These are phyloP conservation scores for Corythoichthys haematopterus DNA, from an alignment of 2,113 vertebrate species.

Conservation along the genomic window DNA sequence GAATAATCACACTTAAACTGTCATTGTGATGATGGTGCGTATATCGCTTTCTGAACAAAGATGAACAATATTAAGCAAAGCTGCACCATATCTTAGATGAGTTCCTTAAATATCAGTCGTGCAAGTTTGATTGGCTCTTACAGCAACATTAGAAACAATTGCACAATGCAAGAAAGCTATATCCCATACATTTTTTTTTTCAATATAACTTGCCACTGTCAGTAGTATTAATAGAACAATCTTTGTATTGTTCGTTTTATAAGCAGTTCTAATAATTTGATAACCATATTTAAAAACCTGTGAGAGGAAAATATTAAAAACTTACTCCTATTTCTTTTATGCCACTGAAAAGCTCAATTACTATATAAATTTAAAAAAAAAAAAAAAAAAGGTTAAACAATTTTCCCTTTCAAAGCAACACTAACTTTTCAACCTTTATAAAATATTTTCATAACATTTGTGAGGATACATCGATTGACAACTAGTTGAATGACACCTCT, in stretches of 20 bases:
- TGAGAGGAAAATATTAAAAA: too few species aligned
- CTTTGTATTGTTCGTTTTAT: neutral
- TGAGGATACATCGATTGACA: too few species aligned
- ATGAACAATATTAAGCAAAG: slow-evolving; percentile 3
- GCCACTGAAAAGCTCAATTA: too few species aligned
- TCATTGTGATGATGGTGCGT: neutral
- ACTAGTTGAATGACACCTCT: too few species aligned
- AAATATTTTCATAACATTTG: too few species aligned
- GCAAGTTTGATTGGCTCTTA: neutral
- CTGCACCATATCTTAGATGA: neutral
- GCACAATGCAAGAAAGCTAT: neutral
- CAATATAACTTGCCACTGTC: neutral
- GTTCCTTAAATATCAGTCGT: neutral
- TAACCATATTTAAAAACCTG: too few species aligned
- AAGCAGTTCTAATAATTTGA: neutral
- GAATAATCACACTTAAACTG: neutral
- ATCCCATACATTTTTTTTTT: neutral
- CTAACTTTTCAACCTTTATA: too few species aligned
- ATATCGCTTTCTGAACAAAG: neutral
- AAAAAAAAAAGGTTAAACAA: too few species aligned
- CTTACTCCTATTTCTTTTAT: too few species aligned
- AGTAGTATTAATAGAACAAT: neutral
- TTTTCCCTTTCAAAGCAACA: too few species aligned
- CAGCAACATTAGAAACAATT: neutral
- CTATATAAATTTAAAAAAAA: too few species aligned